A percentile compares a stretch with the other conserved stretches of the same genome.
Conservation (phyloP, 92 coral and sea anemone species). For the Isaurus tuberculatus region DNA sequence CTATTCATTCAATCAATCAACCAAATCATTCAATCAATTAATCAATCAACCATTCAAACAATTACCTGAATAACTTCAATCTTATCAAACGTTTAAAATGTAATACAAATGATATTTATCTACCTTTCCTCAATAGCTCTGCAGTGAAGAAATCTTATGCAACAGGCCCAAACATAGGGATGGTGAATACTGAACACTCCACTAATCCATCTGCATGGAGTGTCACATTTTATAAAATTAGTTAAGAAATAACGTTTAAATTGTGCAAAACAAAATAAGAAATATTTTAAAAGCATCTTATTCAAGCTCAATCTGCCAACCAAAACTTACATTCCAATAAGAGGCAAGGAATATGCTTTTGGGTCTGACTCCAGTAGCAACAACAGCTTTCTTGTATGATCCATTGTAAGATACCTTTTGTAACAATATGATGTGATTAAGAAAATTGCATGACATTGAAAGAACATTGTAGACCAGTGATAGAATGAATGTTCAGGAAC, state of each 20-base stretch:
- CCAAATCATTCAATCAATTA: background rate
- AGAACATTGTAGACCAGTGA: too few species aligned
- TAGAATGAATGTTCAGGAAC: too few species aligned
- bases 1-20: background rate
- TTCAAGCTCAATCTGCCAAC: background rate
- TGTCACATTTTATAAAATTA: too few species aligned
- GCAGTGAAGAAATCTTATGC: slow-evolving; percentile 80
- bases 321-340: slow-evolving; percentile 90
- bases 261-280: background rate
- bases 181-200: slow-evolving; percentile 91
- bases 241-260: background rate
- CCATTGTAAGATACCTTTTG: slow-evolving; percentile 93
- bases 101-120: too few species aligned
- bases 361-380: slow-evolving; percentile 94
- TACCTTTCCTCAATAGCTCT: slow-evolving; percentile 89
- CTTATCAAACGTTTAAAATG: too few species aligned
- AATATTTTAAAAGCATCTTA: background rate
- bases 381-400: slow-evolving; percentile 89
- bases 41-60: background rate
- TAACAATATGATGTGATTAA: too few species aligned
- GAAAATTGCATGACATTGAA: too few species aligned
- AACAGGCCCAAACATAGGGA: slow-evolving; percentile 96
- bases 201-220: slow-evolving; percentile 82
- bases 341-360: slow-evolving; percentile 85
- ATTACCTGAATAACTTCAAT: too few species aligned